Evolutionary conservation across 2,888 invertebrate genomes (phyloP).

Genomic region (Spicauda simplicius): DNA sequence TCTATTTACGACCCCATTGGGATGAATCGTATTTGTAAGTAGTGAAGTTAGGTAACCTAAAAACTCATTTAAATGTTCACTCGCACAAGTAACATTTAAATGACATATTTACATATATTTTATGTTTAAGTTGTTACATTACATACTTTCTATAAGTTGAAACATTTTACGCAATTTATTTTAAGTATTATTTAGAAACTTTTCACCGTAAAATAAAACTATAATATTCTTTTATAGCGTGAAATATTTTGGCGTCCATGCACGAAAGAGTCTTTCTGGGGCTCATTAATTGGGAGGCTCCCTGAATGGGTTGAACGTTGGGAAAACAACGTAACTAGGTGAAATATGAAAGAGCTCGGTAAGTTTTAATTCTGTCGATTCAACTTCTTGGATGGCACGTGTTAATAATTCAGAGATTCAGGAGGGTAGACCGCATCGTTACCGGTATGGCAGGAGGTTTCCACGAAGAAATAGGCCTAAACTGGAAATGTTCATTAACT

Average conservation of each 20-base stretch:
- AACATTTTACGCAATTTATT: not conserved
- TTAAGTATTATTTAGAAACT: not conserved
- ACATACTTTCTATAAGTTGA: not conserved
- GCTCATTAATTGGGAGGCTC: constrained; percentile 48
- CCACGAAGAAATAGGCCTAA: constrained; percentile 12
- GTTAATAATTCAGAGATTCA: constrained; percentile 72
- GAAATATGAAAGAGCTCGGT: constrained; percentile 73
- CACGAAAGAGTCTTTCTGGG: constrained; percentile 37
- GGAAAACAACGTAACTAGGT: constrained; percentile 57
- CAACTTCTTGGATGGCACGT: constrained; percentile 74
- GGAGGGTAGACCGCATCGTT: constrained; percentile 67
- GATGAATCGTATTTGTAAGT: constrained; percentile 51
- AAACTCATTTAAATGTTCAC: constrained; percentile 12
- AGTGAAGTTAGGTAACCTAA: constrained; percentile 38
- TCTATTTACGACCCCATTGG: constrained; percentile 57
- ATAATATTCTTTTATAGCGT: constrained; percentile 15
- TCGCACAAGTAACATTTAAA: not conserved
- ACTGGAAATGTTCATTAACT: constrained; percentile 22
- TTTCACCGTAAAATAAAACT: constrained; percentile 3
- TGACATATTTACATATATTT: not conserved
- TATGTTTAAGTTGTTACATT: not conserved
- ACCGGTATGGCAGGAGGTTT: constrained; percentile 55
- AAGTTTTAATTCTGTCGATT: constrained; percentile 80
- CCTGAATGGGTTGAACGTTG: constrained; percentile 46
- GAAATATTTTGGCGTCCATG: constrained; percentile 13